Percentiles rank a stretch among this genome's conserved stretches.
Evolutionary conservation across 2,113 vertebrate species (phyloP).

Genomic region (Leptobrachium ailaonicum): DNA sequence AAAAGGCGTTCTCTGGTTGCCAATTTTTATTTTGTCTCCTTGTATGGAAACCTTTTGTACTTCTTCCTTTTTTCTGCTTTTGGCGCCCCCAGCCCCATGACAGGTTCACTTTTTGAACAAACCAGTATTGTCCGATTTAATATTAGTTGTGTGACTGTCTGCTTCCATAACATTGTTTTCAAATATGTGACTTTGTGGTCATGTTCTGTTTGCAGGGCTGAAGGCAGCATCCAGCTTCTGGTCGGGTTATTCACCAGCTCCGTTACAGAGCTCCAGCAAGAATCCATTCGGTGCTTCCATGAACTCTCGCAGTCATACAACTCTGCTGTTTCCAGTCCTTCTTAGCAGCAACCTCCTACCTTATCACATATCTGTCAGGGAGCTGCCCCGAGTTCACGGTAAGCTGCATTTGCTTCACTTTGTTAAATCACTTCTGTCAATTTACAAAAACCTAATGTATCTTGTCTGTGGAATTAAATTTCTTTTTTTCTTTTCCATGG

Average conservation of each 20-base stretch:
- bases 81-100: too few species aligned
- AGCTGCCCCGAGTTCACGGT: slow-evolving; percentile 88
- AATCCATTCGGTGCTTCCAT: slow-evolving; percentile 82
- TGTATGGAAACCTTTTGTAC: too few species aligned
- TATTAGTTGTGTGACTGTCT: too few species aligned
- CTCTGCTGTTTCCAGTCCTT: slow-evolving; percentile 75
- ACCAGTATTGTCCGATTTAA: too few species aligned
- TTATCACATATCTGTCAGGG: slow-evolving; percentile 89
- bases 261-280: slow-evolving; percentile 79
- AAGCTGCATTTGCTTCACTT: not conserved
- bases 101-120: too few species aligned
- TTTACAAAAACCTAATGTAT: not conserved
- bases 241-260: slow-evolving; percentile 84
- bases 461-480: too few species aligned
- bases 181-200: too few species aligned
- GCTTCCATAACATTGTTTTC: too few species aligned
- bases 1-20: too few species aligned
- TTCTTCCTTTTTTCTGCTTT: too few species aligned
- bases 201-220: slow-evolving; percentile 67
- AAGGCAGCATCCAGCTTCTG: slow-evolving; percentile 80
- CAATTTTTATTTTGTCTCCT: too few species aligned
- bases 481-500: too few species aligned
- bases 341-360: slow-evolving; percentile 86
- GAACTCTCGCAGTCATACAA: slow-evolving; percentile 87
- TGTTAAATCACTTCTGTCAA: not conserved